Evolutionary conservation across 2,888 invertebrate genomes (phyloP).

Genomic region (Actias luna): DNA sequence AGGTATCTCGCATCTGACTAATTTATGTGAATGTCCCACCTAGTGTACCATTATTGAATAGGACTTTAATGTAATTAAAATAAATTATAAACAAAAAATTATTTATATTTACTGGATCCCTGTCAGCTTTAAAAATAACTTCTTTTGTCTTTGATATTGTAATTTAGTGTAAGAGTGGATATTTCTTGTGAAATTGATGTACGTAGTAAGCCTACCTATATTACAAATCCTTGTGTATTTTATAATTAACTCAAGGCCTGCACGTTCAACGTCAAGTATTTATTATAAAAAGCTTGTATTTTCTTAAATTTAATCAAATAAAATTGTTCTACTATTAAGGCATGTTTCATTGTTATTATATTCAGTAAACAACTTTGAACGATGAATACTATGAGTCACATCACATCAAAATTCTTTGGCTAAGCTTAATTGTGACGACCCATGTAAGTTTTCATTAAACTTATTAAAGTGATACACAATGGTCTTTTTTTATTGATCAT

Average conservation of each 20-base stretch:
- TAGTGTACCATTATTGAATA: conserved; percentile 70
- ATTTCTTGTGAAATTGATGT: conserved; percentile 29
- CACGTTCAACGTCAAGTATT: conserved; percentile 48
- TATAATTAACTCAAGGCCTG: conserved; percentile 38
- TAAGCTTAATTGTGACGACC: conserved; percentile 83
- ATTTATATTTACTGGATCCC: conserved; percentile 32
- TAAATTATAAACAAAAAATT: conserved; percentile 32
- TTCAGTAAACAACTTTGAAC: conserved; percentile 31
- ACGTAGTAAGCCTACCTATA: conserved; percentile 9
- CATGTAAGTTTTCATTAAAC: conserved; percentile 78
- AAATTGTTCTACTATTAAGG: conserved; percentile 53
- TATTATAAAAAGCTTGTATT: conserved; percentile 50
- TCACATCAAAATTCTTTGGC: conserved; percentile 73
- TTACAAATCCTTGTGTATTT: conserved; percentile 21
- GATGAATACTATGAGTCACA: conserved; percentile 45
- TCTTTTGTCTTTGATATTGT: conserved; percentile 33
- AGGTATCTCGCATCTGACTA: conserved; percentile 40
- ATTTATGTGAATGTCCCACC: conserved; percentile 62
- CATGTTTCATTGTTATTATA: conserved; percentile 52
- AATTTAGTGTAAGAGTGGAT: conserved; percentile 41
- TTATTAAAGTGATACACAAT: conserved; percentile 74
- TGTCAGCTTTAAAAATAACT: conserved; percentile 31
- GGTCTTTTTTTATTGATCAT: conserved; percentile 37
- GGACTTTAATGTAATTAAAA: conserved; percentile 44
- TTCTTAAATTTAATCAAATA: conserved; percentile 42